Base-by-base conservation (phyloP, 2,113 vertebrate species). In the Elanus axillaris region DNA sequence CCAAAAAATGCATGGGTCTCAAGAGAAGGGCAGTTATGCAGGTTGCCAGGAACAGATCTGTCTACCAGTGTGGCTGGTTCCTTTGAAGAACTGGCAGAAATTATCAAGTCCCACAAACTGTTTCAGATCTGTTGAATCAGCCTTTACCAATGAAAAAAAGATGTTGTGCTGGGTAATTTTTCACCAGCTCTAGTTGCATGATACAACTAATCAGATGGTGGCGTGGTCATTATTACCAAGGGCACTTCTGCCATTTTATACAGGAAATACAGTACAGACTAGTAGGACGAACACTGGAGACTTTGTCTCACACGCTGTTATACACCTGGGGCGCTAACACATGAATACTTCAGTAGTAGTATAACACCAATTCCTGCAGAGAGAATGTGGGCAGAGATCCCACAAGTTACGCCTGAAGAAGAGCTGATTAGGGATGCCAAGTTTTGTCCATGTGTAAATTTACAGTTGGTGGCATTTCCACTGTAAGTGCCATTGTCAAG, bases 401-500 rank as follows among this genome's bases (percentile, higher is more conserved):
- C 95, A 73, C 31, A 77, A 93, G 94, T 80, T 96, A 89, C 78
- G 93, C 89, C 90, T 93, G 53, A 86, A 93, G 86, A 87, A 93
- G 88, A 91, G 86, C 79, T 90, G 74, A 88, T 66, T 58, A 87
- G 40, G 64, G 71, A 94, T 94, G 93, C 92, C 92, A 96, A 94
- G 94, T 94, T 96, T 97, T 78, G 93, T 94, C 95, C 96, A 1
- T 93, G 93, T 95, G 93, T 97, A 94, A 93, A 94, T 97, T 96
- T 97, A 97, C 96, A 94, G 95, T 96, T 97, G 95, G 96, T 94
- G 94, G 91, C 94, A 96, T 97, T 96, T 97, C 95, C 87, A 95
- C 94, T 96, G 96, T 97, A 97, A 96, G 97, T 95, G 94, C 91
- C 95, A 96, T 96, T 97, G 96, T 97, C 95, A 98, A 97, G 95